Evolutionary conservation across 23 tunicate genomes (phyloP).

Genomic region (Botrylloides violaceus): DNA sequence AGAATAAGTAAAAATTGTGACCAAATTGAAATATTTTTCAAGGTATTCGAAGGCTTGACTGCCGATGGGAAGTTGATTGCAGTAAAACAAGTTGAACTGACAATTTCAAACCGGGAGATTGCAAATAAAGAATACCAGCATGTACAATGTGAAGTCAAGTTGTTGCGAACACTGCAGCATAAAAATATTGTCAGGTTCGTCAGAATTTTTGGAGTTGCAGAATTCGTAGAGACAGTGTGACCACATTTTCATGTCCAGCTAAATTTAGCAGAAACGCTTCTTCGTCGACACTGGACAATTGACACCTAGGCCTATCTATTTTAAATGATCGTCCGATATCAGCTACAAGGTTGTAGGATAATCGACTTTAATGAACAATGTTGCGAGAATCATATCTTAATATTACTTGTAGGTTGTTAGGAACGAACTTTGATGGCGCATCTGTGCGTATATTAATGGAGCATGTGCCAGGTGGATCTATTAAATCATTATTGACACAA

Average conservation of each 20-base stretch:
- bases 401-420: conserved; percentile 86
- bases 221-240: too few relatives aligned
- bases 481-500: conserved; percentile 38
- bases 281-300: background rate
- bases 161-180: conserved; percentile 69
- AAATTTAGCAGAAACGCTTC: too few relatives aligned
- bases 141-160: conserved; percentile 78
- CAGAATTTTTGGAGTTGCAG: too few relatives aligned
- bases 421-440: conserved; percentile 57
- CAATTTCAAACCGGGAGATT: conserved; percentile 14
- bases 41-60: conserved; percentile 96
- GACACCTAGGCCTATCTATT: background rate
- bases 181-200: conserved; percentile 76
- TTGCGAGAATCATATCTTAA: too few relatives aligned
- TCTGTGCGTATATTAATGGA: conserved; percentile 82
- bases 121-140: conserved; percentile 64
- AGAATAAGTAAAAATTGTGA: background rate
- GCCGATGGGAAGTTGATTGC: conserved; percentile 79
- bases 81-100: conserved; percentile 75
- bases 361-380: too few relatives aligned
- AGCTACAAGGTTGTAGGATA: too few relatives aligned
- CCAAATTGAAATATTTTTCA: background rate
- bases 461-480: conserved; percentile 84
- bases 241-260: too few relatives aligned
- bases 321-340: too few relatives aligned